These are phyloP conservation scores for Myotis davidii DNA, from an alignment of 2,113 vertebrate species.

Conservation along the genomic window DNA sequence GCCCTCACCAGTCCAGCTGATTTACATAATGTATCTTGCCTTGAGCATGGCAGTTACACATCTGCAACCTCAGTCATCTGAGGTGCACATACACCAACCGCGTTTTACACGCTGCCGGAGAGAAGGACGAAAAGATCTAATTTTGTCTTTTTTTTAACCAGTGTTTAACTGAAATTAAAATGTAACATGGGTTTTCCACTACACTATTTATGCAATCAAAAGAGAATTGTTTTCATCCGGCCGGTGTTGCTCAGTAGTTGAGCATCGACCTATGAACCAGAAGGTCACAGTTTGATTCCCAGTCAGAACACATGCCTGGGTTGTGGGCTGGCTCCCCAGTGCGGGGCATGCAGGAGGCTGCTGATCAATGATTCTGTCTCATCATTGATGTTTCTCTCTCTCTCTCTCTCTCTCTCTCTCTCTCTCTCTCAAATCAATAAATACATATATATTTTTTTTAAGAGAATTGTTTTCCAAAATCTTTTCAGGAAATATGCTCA, in stretches of 20 bases:
- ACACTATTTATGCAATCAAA: neutral
- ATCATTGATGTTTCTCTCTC: too few relatives aligned
- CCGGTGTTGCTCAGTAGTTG: too few relatives aligned
- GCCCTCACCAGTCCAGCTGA: neutral
- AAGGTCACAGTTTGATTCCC: too few relatives aligned
- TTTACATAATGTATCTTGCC: constrained; percentile 42
- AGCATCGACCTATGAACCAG: too few relatives aligned
- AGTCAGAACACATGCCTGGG: too few relatives aligned
- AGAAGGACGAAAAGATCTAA: constrained; percentile 10
- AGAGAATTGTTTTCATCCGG: neutral
- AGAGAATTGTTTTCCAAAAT: neutral
- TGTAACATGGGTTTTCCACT: neutral
- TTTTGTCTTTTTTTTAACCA: constrained; percentile 43
- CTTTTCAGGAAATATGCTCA: neutral
- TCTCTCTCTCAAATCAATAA: too few relatives aligned
- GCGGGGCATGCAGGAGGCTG: too few relatives aligned
- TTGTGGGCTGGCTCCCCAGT: too few relatives aligned
- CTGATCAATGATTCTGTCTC: too few relatives aligned
- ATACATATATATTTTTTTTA: neutral
- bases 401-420: too few relatives aligned
- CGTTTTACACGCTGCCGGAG: neutral
- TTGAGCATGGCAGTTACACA: neutral
- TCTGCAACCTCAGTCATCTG: constrained; percentile 27
- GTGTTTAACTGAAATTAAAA: constrained; percentile 43
- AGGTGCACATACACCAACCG: neutral